Evolutionary conservation across 2,797 vertebrate genomes (phyloP), one percentile per base, ranked within the genome.

Genomic region (Labroides dimidiatus): DNA sequence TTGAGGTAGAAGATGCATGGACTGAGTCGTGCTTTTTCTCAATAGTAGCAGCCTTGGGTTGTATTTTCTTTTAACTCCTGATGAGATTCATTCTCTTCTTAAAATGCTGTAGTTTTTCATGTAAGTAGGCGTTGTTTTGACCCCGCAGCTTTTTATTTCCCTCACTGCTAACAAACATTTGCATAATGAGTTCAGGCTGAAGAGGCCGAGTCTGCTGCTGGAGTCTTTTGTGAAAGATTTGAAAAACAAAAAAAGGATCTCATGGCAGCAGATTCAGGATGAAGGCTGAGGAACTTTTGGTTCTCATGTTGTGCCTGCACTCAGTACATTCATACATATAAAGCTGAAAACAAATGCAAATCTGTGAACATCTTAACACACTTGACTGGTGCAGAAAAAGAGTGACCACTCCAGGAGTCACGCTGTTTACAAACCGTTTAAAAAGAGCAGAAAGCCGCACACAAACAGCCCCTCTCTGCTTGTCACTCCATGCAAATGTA

Each of bases 401-500:
- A 60, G 4, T 48, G 49, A 64, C 48, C 57, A 49, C 12, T 41
- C n/a, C 39, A 55, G n/a, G 33, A 60, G 15, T 17, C 14, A n/a
- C 15, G 50, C 41, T 61, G n/a, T 75, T 42, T 44, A 57, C 39
- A 13, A 36, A 49, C 2, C 4, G 13, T 11, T 45, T 23, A 6
- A 49, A 15, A 24, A n/a, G 9, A 59, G 37, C 6, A 27, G 30
- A 60, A 61, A 62, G 51, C 42, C 49, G 36, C 15, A 45, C 23
- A 57, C 6, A 54, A 64, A 61, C 54, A 17, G 20, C 2, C 10
- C 10, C 6, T 47, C 16, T 42, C 43, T 58, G 19, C 21, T 27
- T 44, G 27, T 16, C 12, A 17, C 49, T 30, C 6, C 20, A 50
- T 58, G 41, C 19, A 49, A 64, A 62, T 74, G 63, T 11, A 72